Conservation (phyloP, 1,140 invertebrate species). For the Scaptomyza montana region DNA sequence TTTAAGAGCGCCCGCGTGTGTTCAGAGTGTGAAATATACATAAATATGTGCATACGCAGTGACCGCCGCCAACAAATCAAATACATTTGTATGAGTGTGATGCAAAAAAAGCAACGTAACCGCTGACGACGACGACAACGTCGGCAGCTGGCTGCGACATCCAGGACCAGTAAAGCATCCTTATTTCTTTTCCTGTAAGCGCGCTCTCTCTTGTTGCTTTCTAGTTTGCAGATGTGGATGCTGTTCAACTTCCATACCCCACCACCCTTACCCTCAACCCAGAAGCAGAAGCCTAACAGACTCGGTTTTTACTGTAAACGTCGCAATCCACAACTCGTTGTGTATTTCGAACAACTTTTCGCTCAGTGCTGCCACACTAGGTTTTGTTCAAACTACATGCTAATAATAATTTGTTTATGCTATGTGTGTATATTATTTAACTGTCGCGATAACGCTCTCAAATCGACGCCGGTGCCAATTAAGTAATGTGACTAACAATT, state of each 20-base stretch:
- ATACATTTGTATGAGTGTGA: slow-evolving; percentile 29
- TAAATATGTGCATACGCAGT: slow-evolving; percentile 49
- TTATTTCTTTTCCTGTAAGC: slow-evolving; percentile 68
- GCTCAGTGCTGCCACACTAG: slow-evolving; percentile 30
- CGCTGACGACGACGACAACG: slow-evolving; percentile 49
- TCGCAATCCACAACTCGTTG: slow-evolving; percentile 33
- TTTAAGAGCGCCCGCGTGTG: slow-evolving; percentile 36
- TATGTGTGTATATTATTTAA: slow-evolving; percentile 12
- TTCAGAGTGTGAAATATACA: slow-evolving; percentile 62
- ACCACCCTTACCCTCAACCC: slow-evolving; percentile 6
- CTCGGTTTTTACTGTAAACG: slow-evolving; percentile 25
- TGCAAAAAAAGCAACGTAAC: slow-evolving; percentile 66
- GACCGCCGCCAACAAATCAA: slow-evolving; percentile 60
- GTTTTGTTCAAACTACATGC: slow-evolving; percentile 22
- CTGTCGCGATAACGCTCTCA: slow-evolving; percentile 16
- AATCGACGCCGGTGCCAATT: slow-evolving; percentile 21
- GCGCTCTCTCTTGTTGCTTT: slow-evolving; percentile 45
- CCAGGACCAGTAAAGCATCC: slow-evolving; percentile 57
- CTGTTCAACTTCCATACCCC: slow-evolving; percentile 55
- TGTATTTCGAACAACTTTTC: slow-evolving; percentile 55
- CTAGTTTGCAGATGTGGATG: slow-evolving; percentile 64
- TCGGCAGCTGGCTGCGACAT: slow-evolving; percentile 51
- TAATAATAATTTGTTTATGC: slow-evolving; percentile 30
- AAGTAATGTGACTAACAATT: slow-evolving; percentile 10
- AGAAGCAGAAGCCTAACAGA: slow-evolving; percentile 12